Base-by-base conservation (phyloP, 2,888 invertebrate genomes). In the Philhelius pedissequus region DNA sequence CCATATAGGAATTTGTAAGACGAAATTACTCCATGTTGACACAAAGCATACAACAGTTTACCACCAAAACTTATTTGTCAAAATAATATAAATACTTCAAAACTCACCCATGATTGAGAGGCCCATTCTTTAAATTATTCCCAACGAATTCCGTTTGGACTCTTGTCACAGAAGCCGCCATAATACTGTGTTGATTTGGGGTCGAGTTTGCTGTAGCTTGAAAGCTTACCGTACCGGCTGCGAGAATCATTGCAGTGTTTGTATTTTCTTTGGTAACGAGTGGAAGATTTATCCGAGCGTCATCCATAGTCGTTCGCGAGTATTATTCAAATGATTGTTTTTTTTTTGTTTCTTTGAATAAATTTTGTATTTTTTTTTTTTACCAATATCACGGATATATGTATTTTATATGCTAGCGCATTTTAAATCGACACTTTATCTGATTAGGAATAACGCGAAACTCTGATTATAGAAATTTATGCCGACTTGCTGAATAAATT, bases 41-140 rank as follows among this genome's bases (percentile, higher is more conserved):
- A 48, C 45, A 48, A 48, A 48, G 13, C 22, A 22, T 48, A 13
- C 45, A 48, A 2, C 11, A 6, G 8, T 0, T 1, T 43, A 4
- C 3, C 13, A 38, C 13, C 5, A 38, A 43, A 43, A 9, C 43
- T 20, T 11, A 20, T 20, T 20, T 20, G 11, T 20, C n/a, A n/a
- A n/a, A n/a, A n/a, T n/a, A n/a, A 11, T 11, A 18, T 9, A 40
- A 22, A 38, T 9, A 22, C 4, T 3, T 11, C 13, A 15, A 27
- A 54, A 89, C 87, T 87, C 68, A 88, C 89, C 89, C 88, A 81
- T 88, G 87, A 87, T 86, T 89, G 15, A 88, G 64, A 3, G 86
- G 77, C 27, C 88, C 88, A 86, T 89, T 89, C 76, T 89, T 89
- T 15, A 89, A 81, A 82, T 88, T 87, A 82, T 89, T 89, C 62